Conservation (phyloP, 2,113 vertebrate species). For the Prionailurus viverrinus region DNA sequence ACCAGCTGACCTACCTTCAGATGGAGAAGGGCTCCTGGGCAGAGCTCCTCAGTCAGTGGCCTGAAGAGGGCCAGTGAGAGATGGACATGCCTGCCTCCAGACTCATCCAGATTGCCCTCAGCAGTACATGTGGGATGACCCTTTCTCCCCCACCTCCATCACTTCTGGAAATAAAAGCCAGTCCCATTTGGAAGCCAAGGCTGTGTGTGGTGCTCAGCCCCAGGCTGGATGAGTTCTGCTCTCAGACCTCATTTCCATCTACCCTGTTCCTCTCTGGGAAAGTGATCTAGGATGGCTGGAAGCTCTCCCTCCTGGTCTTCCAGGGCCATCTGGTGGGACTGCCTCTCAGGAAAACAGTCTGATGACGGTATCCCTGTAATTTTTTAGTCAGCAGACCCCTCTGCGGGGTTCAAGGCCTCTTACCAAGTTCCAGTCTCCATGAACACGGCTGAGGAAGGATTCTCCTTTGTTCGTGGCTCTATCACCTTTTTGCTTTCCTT, state of each 20-base stretch:
- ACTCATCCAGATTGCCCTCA: neutral
- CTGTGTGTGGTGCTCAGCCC: neutral
- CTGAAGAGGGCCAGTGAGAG: neutral
- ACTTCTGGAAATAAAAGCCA: neutral
- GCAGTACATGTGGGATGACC: neutral
- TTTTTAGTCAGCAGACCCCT: neutral
- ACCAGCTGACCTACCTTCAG: neutral
- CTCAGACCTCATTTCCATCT: rapidly evolving
- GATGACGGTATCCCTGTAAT: neutral
- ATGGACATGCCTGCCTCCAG: neutral
- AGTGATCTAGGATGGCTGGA: rapidly evolving
- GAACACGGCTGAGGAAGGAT: neutral
- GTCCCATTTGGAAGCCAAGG: neutral
- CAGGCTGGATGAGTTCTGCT: neutral
- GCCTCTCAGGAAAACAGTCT: neutral
- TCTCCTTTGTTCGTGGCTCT: neutral
- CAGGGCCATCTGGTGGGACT: neutral
- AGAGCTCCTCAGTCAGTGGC: neutral
- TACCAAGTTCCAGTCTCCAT: neutral
- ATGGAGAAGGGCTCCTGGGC: neutral
- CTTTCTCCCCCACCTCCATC: neutral
- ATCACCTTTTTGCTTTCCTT: neutral
- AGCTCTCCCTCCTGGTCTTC: neutral
- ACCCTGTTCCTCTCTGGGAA: neutral
- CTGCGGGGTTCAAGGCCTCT: neutral